Percentiles rank a stretch among this genome's conserved stretches.
Evolutionary conservation across 2,888 invertebrate species (phyloP).

Genomic region (Labia minor): DNA sequence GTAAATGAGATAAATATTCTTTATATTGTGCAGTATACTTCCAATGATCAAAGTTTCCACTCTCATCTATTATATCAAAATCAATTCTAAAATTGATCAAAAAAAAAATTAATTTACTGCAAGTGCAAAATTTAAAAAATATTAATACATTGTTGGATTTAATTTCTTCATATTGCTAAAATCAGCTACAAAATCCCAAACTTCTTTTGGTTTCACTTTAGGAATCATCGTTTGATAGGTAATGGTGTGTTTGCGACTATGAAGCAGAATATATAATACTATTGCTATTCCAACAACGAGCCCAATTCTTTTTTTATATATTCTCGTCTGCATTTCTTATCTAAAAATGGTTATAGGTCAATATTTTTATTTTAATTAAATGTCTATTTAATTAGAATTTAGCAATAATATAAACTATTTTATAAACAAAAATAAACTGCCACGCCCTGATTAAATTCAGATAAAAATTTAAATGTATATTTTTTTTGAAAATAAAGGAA

Average conservation of each 20-base stretch:
- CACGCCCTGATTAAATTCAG: no score
- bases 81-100: conserved; percentile 39
- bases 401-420: no score
- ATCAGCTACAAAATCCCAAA: conserved; percentile 66
- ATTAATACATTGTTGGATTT: conserved; percentile 60
- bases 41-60: conserved; percentile 57
- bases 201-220: conserved; percentile 46
- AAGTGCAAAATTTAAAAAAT: background rate
- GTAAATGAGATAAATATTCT: conserved; percentile 53
- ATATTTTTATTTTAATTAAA: no score
- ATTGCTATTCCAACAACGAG: conserved; percentile 18
- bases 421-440: no score
- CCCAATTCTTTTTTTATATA: conserved; percentile 21
- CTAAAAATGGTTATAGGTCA: no score
- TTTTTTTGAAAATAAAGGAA: no score
- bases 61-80: conserved; percentile 51
- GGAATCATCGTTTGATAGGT: conserved; percentile 40
- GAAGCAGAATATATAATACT: conserved; percentile 21
- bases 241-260: conserved; percentile 24
- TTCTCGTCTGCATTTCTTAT: conserved; percentile 17
- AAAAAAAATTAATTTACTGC: conserved; percentile 1
- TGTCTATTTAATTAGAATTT: no score
- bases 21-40: conserved; percentile 54
- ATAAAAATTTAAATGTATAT: no score
- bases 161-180: conserved; percentile 59